Conservation (phyloP, 1,140 invertebrate species). For the Drosophila tristis region DNA sequence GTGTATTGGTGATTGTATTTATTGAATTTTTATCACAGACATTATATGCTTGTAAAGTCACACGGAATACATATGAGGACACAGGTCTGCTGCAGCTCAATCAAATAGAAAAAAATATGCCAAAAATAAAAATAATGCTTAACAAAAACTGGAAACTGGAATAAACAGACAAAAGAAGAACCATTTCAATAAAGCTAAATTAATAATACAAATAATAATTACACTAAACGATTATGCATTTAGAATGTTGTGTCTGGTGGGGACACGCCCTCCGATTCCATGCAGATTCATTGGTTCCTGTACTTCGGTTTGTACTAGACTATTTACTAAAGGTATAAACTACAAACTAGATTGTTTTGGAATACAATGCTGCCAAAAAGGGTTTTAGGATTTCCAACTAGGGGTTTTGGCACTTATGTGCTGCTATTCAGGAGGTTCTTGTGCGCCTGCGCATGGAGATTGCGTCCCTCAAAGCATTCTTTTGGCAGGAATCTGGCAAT, state of each 20-base stretch:
- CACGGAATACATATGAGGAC: slow-evolving; percentile 66
- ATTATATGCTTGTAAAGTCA: slow-evolving; percentile 72
- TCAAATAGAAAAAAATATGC: slow-evolving; percentile 3
- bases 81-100: slow-evolving; percentile 59
- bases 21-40: slow-evolving; percentile 81
- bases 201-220: slow-evolving; percentile 49
- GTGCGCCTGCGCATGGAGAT: slow-evolving; percentile 50
- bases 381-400: neutral
- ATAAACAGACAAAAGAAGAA: slow-evolving; percentile 19
- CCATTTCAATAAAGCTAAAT: slow-evolving; percentile 48
- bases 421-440: slow-evolving; percentile 45
- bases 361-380: slow-evolving; percentile 21
- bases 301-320: slow-evolving; percentile 58
- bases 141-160: slow-evolving; percentile 26
- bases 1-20: slow-evolving; percentile 40
- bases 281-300: slow-evolving; percentile 75
- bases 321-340: slow-evolving; percentile 23
- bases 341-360: slow-evolving; percentile 33
- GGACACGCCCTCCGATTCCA: neutral
- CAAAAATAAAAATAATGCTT: slow-evolving; percentile 41
- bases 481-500: slow-evolving; percentile 70
- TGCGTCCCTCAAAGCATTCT: slow-evolving; percentile 68
- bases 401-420: slow-evolving; percentile 5
- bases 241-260: neutral
- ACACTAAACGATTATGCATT: slow-evolving; percentile 40